Base-by-base conservation (phyloP, 2,888 invertebrate species). In the Pristionchus mayeri region DNA sequence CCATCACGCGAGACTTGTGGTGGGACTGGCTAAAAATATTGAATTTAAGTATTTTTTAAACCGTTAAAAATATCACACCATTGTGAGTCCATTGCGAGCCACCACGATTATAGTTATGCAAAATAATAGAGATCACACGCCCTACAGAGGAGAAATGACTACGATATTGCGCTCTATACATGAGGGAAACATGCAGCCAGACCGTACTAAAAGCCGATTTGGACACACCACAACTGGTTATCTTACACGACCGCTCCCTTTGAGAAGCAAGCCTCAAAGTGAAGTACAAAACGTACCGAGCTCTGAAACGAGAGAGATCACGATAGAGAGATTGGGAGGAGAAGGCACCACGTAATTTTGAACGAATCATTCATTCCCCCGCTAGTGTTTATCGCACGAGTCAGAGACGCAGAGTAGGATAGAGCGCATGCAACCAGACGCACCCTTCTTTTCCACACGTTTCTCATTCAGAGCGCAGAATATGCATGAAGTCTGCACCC, bases 1-100 rank as follows among this genome's bases (percentile, higher is more conserved):
- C 93, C 60, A 94, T 94, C 18, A 95, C 95, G 90, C 95, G 95
- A 67, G 95, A 95, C 93, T 96, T 96, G 91, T 96, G 96, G 2
- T 95, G 95, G 0, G 95, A 95, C 75, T 84, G 75, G 54, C 84
- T 84, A 52, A 50, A 84, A 71, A 27, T 21, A 18, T n/a, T 54
- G 9, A 16, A 40, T 1, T n/a, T 40, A n/a, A 9, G 7, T 18
- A 11, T 34, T 9, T 27, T 30, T 21, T 40, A 34, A 80, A 37
- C 21, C 18, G 2, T 16, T 34, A 34, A 21, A 21, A 57, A 80
- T 48, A 7, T 16, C 50, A 78, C 50, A 52, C 78, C 30, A 13
- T 50, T 52, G 54, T 50, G n/a, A 78, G 71, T 71, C 71, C 21
- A 71, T 21, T 34, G 7, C 67, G n/a, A 3, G 9, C 40, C 40